A percentile compares a stretch with the other conserved stretches of the same genome.
Evolutionary conservation across 2,888 invertebrate species (phyloP).

Genomic region (Nowickia ferox): DNA sequence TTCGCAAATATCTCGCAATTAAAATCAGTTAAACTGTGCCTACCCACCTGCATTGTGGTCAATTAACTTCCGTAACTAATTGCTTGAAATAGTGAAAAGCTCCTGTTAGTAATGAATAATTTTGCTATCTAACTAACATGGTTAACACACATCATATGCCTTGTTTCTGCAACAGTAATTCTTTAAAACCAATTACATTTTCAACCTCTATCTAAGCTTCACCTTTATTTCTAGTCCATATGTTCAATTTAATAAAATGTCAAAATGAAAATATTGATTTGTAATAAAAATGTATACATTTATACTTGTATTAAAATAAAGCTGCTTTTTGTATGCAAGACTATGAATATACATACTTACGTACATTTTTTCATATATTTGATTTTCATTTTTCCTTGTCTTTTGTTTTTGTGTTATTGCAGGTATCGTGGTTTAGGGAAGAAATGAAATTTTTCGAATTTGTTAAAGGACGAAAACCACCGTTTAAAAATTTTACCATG

Average conservation of each 20-base stretch:
- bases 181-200: background rate
- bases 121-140: too few relatives aligned
- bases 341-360: too few relatives aligned
- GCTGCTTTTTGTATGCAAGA: background rate
- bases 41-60: too few relatives aligned
- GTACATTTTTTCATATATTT: conserved; percentile 9
- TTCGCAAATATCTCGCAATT: too few relatives aligned
- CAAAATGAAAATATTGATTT: conserved; percentile 47
- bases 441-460: conserved; percentile 90
- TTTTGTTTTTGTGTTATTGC: conserved; percentile 72
- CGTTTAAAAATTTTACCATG: conserved; percentile 87
- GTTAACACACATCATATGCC: too few relatives aligned
- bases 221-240: background rate
- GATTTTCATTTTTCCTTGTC: conserved; percentile 48
- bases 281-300: conserved; percentile 5
- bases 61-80: too few relatives aligned
- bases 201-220: background rate
- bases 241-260: conserved; percentile 33
- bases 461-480: conserved; percentile 90
- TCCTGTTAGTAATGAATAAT: too few relatives aligned
- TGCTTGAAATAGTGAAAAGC: too few relatives aligned
- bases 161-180: too few relatives aligned
- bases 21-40: too few relatives aligned
- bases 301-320: background rate
- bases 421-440: conserved; percentile 84